Conservation (phyloP, 2,888 invertebrate species). For the Omphaloscelis lunosa region DNA sequence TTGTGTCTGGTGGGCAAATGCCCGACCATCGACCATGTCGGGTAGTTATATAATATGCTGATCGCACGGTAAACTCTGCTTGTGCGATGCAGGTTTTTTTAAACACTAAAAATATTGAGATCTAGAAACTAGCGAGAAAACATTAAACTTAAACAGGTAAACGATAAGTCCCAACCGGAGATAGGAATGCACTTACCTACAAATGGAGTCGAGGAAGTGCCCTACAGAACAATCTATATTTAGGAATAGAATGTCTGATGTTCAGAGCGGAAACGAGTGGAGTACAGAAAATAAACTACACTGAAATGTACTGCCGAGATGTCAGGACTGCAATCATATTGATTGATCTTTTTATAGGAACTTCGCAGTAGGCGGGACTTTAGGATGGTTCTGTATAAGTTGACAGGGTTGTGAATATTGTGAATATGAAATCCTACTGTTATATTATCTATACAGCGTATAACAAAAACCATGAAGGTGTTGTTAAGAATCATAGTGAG, state of each 20-base stretch:
- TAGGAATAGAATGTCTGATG: slow-evolving; percentile 52
- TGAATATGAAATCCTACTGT: neutral
- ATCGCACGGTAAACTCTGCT: too few species aligned
- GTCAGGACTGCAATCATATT: slow-evolving; percentile 42
- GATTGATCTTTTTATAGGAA: slow-evolving; percentile 50
- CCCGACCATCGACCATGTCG: too few species aligned
- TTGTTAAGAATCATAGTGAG: too few species aligned
- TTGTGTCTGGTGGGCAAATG: too few species aligned
- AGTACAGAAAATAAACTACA: slow-evolving; percentile 56
- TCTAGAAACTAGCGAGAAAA: neutral
- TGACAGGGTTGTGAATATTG: neutral
- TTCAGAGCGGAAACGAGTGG: slow-evolving; percentile 44
- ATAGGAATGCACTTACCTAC: slow-evolving; percentile 54
- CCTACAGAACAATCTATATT: slow-evolving; percentile 42
- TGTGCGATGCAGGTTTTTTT: too few species aligned
- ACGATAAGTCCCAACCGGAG: slow-evolving; percentile 33
- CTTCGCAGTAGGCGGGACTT: neutral
- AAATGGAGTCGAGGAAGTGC: slow-evolving; percentile 24
- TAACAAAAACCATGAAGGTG: too few species aligned
- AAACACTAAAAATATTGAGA: neutral
- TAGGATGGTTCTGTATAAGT: neutral
- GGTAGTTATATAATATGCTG: too few species aligned
- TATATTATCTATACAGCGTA: neutral
- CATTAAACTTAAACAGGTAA: slow-evolving; percentile 36
- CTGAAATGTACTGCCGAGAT: slow-evolving; percentile 19